These are phyloP conservation scores for Telmatherina bonti DNA, from an alignment of 2,797 vertebrate species.

Conservation along the genomic window DNA sequence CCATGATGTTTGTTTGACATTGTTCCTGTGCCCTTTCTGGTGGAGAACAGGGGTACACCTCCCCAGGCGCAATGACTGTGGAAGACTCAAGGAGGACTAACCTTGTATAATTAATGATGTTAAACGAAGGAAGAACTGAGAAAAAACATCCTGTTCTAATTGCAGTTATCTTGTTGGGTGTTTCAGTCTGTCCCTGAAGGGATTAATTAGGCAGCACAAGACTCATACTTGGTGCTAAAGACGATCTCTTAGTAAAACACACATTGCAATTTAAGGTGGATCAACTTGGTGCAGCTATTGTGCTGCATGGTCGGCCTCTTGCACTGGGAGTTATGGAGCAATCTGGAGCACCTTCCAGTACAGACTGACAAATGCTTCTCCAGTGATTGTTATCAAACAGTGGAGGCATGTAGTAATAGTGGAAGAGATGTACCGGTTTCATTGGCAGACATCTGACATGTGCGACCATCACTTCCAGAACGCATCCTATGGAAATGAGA, in stretches of 20 bases:
- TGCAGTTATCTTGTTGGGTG: slow-evolving; percentile 69
- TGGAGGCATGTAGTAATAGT: slow-evolving; percentile 6
- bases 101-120: slow-evolving; percentile 79
- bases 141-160: slow-evolving; percentile 70
- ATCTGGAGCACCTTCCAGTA: slow-evolving; percentile 7
- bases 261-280: slow-evolving; percentile 54
- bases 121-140: slow-evolving; percentile 58
- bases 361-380: slow-evolving; percentile 6
- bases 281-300: slow-evolving; percentile 26
- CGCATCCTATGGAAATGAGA: background rate
- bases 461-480: slow-evolving; percentile 16
- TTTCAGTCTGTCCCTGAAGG: slow-evolving; percentile 69
- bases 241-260: slow-evolving; percentile 71
- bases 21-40: slow-evolving; percentile 68
- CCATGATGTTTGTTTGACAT: slow-evolving; percentile 73
- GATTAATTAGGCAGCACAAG: slow-evolving; percentile 68
- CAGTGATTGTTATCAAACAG: slow-evolving; percentile 32
- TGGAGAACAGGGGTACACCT: slow-evolving; percentile 47
- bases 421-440: slow-evolving; percentile 17
- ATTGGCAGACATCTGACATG: slow-evolving; percentile 17
- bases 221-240: slow-evolving; percentile 59
- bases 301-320: slow-evolving; percentile 21
- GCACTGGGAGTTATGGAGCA: slow-evolving; percentile 8
- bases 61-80: slow-evolving; percentile 52
- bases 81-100: slow-evolving; percentile 64